Base-by-base conservation (phyloP, 2,888 invertebrate genomes). In the Leucania comma region DNA sequence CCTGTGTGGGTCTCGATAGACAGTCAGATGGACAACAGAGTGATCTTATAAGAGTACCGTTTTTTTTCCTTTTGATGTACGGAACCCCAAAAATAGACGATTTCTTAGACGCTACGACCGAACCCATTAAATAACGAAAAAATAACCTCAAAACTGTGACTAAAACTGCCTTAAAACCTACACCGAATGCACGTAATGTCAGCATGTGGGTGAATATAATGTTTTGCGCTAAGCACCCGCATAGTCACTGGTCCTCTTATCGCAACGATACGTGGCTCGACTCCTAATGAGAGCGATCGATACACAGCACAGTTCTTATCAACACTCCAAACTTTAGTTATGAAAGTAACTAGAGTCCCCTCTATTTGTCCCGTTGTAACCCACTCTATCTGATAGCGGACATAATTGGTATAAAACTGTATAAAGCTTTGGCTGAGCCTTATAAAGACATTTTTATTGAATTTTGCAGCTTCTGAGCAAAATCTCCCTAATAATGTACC, bases 251-350 rank as follows among this genome's bases (percentile, higher is more conserved):
- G 50, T 20, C 5, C 82, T 65, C 77, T 85, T 85, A 85, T 85
- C 85, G 68, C 61, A 2, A 69, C 77, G 89, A 90, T 91, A 93
- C 93, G 93, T 87, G 89, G 77, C 72, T 81, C 87, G 93, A 92
- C 92, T 94, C 86, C 86, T 93, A 94, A 94, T 93, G 93, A 91
- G 92, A 82, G 59, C 92, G 94, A 93, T 90, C 90, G 88, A 90
- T 90, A 90, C 85, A 68, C 65, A 62, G 80, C 84, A 75, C 84
- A 77, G 84, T 72, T 86, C 88, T 95, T 95, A 95, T 95, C 95
- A 90, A 89, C 93, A 95, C 94, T 95, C 88, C 88, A 93, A 94
- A 94, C 91, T 93, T 93, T 87, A 89, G 90, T 92, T 93, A 92
- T 92, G 92, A 93, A 87, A 88, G 87, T 84, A 81, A 68, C 77